These are phyloP conservation scores for Cydia pomonella DNA, from an alignment of 1,140 invertebrate genomes.

Conservation along the genomic window DNA sequence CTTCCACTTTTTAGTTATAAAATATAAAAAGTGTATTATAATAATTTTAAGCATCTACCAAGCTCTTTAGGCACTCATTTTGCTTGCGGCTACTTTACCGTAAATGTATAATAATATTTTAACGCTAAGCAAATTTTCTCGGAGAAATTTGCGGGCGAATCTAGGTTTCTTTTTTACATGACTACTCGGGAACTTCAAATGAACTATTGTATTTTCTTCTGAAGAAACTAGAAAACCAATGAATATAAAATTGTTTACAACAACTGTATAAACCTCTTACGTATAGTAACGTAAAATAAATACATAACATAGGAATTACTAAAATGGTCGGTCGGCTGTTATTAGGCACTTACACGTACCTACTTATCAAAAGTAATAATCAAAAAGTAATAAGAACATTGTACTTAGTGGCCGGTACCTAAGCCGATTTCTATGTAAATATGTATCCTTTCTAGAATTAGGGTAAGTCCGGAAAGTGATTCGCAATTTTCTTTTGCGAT, in stretches of 20 bases:
- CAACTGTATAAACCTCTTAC: no score
- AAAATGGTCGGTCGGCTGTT: neutral
- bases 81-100: neutral
- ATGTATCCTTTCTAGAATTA: neutral
- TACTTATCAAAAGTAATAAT: neutral
- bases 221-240: no score
- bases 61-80: neutral
- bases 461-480: neutral
- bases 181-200: neutral
- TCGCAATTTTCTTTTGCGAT: neutral
- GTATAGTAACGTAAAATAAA: no score
- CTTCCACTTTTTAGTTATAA: neutral
- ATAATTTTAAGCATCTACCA: neutral
- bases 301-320: neutral
- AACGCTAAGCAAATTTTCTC: neutral
- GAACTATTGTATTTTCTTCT: neutral
- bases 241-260: no score
- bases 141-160: neutral
- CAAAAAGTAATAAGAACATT: neutral
- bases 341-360: neutral
- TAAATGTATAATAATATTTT: neutral
- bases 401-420: neutral
- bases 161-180: neutral
- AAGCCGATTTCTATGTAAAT: neutral
- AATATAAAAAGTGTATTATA: neutral